Percentiles rank a stretch among this genome's conserved stretches.
Conservation (phyloP, 2,113 vertebrate species). For the Larimichthys polyactis region DNA sequence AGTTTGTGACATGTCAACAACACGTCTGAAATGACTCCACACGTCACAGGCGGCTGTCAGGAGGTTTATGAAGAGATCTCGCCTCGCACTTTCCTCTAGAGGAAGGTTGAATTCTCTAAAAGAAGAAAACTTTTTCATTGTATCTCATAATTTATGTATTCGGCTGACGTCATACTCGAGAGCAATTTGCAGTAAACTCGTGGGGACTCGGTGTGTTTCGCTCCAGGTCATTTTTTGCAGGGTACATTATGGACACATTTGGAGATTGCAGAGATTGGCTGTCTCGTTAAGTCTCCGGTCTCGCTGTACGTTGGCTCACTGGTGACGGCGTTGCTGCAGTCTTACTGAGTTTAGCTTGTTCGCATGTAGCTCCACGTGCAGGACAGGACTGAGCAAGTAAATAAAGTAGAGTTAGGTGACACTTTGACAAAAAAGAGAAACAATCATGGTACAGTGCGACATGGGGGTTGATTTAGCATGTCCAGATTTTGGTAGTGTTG, state of each 20-base stretch:
- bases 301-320: not conserved
- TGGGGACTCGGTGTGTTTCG: not conserved
- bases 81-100: not conserved
- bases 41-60: conserved; percentile 39
- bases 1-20: conserved; percentile 36
- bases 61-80: conserved; percentile 5
- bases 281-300: conserved; percentile 23
- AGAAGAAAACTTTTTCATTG: not conserved
- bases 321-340: not conserved
- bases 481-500: too few species aligned
- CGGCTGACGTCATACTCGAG: not conserved
- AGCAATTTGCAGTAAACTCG: not conserved
- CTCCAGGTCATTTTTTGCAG: conserved; percentile 24
- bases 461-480: too few species aligned
- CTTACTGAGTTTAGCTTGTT: not conserved
- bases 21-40: conserved; percentile 4
- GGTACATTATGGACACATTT: conserved; percentile 46
- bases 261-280: conserved; percentile 49
- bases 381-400: not conserved
- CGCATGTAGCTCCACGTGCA: not conserved
- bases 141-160: not conserved
- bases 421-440: too few species aligned
- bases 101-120: not conserved
- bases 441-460: too few species aligned
- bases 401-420: too few species aligned